Evolutionary conservation across 2,797 vertebrate genomes (phyloP).

Genomic region (Sardinella longiceps): DNA sequence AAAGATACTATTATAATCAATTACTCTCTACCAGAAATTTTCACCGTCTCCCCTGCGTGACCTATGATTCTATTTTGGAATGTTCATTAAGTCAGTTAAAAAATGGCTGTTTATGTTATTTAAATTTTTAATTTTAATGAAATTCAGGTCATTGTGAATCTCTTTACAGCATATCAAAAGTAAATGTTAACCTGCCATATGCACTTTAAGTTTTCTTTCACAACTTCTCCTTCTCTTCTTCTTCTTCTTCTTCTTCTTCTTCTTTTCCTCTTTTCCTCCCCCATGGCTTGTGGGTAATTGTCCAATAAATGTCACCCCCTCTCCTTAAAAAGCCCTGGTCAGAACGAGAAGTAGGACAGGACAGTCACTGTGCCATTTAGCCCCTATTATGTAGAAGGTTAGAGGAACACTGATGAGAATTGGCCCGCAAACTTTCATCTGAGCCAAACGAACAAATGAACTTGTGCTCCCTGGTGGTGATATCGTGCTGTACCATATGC

Average conservation of each 20-base stretch:
- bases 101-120: too few species aligned
- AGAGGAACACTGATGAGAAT: neutral
- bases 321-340: neutral
- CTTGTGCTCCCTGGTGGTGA: neutral
- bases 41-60: too few species aligned
- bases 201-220: neutral
- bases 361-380: neutral
- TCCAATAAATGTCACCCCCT: neutral
- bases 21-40: too few species aligned
- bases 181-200: too few species aligned
- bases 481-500: neutral
- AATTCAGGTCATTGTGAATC: too few species aligned
- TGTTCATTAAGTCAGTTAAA: too few species aligned
- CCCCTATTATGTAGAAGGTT: constrained; percentile 9
- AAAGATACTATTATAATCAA: too few species aligned
- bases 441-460: neutral
- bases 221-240: neutral
- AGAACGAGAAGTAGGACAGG: neutral
- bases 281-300: neutral
- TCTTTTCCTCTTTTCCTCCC: too few species aligned
- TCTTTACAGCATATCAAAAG: too few species aligned
- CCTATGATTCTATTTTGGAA: too few species aligned
- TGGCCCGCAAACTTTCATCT: neutral
- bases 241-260: too few species aligned
- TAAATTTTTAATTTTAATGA: too few species aligned